Evolutionary conservation across 2,113 vertebrate genomes (phyloP), one percentile per base, ranked within the genome.

Genomic region (Acrocephalus arundinaceus): DNA sequence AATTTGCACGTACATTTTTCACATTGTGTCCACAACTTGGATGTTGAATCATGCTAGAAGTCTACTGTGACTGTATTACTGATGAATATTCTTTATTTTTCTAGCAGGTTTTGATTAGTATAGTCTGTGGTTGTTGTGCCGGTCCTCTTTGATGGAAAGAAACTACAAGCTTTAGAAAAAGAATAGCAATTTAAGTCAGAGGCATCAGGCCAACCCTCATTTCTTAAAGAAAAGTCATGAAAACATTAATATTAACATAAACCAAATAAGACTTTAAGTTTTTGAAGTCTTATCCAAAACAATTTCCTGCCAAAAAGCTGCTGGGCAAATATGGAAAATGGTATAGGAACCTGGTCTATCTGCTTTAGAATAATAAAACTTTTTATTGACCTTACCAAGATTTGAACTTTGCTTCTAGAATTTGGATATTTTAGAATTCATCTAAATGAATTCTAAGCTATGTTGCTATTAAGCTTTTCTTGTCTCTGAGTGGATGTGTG

Each of bases 221-320:
- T 92, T 92, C 37, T 87, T 93, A 45, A 91, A 90, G 83, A 83
- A 92, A 89, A 70, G 59, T 93, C 3, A 76, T 66, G 51, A 83
- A 95, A 81, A 67, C 37, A 51, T 84, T 92, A 59, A 77, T 83
- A 77, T 78, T 35, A 55, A 41, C 27, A 49, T 85, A 73, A 93
- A 95, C 27, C 39, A 97, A 94, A 78, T 63, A 86, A 48, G 52
- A 30, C 73, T 87, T 81, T 1, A 43, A 33, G 27, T 86, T 93
- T 93, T 84, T 97, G 70, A 91, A 90, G 73, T 89, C 86, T 61
- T 84, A 75, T 87, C 80, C 65, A 92, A 87, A 89, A 85, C 9
- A 1, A 1, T 5, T 51, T 86, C 19, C 59, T 93, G 83, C 92
- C 95, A 95, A 84, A 94, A 94, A 77, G 72, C 90, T 86, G 46